Evolutionary conservation across 2,888 invertebrate species (phyloP).

Genomic region (Ditula angustiorana): DNA sequence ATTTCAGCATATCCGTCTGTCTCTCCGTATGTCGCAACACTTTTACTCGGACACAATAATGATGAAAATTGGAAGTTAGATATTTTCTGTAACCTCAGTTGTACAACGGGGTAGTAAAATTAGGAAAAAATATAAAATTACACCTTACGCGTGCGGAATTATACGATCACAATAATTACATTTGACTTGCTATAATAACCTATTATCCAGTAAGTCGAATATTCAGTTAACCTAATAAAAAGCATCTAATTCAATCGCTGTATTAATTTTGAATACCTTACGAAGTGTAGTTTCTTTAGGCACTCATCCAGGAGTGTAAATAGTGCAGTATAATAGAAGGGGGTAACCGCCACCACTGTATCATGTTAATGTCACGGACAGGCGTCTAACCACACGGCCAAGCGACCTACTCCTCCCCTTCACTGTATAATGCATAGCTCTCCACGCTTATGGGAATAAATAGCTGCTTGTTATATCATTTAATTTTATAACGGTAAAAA

Average conservation of each 20-base stretch:
- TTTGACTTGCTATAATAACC: no score
- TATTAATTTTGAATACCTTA: background rate
- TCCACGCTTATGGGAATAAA: conserved; percentile 16
- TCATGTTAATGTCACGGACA: conserved; percentile 38
- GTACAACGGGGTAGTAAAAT: no score
- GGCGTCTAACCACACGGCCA: conserved; percentile 22
- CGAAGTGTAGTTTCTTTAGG: background rate
- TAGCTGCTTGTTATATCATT: background rate
- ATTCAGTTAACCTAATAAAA: no score
- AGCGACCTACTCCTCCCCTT: conserved; percentile 32
- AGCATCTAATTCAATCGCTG: background rate
- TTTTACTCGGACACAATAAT: no score
- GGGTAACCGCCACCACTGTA: conserved; percentile 29
- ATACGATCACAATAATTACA: no score
- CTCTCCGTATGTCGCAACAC: no score
- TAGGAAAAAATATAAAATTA: no score
- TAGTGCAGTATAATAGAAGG: conserved; percentile 11
- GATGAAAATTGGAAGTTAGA: no score
- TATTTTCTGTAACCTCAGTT: no score
- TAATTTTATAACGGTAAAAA: conserved; percentile 8
- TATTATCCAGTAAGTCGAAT: no score
- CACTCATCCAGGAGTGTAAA: conserved; percentile 5
- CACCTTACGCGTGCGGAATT: no score
- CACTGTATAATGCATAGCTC: conserved; percentile 29
- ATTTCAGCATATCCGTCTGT: no score